Evolutionary conservation across 2,797 vertebrate genomes (phyloP), one percentile per base, ranked within the genome.

Genomic region (Tapera naevia): DNA sequence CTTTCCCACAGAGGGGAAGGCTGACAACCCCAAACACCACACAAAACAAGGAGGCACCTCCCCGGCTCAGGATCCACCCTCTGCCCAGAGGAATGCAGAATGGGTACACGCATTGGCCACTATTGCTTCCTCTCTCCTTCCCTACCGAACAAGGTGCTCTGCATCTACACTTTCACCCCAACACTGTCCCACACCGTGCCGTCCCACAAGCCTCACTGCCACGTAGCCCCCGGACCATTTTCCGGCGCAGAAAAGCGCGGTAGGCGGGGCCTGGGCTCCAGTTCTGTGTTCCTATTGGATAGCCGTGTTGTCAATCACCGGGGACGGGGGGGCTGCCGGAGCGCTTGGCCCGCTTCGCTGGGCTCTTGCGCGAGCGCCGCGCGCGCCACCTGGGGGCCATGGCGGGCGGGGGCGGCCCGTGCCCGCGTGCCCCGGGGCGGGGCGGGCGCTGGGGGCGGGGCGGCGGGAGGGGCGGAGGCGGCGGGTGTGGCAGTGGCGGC

Each of bases 241-340:
- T 33, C 53, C 32, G 39, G 3, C 14, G 0, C 0, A 17, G 28
- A 1, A 2, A 0, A 13, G 23, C 1, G 1, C 9, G 32, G 2
- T 3, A 78, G 88, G 86, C 80, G 80, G 80, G 2, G 35, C n/a
- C 18, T 0, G 8, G 13, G 6, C 43, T 4, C 91, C 91, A 16
- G 2, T 2, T 13, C 17, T 17, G 62, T 19, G 5, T 28, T 5
- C 12, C 43, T 43, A 70, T 80, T 76, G 94, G 86, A 8, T 60
- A 15, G 19, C 2, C 2, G 0, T 3, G 14, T 9, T 48, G 56
- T 67, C 91, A 76, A 8, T 87, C 91, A 15, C 2, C 1, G 1
- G 21, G 18, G 41, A 7, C 11, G 15, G 41, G 66, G 4, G 6
- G 1, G 48, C 46, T 0, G 53, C 41, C 73, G 12, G 50, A 19